phyloP scores from a whole-genome alignment of 2,888 invertebrate genomes.

The Tricholauxania praeusta region DNA sequence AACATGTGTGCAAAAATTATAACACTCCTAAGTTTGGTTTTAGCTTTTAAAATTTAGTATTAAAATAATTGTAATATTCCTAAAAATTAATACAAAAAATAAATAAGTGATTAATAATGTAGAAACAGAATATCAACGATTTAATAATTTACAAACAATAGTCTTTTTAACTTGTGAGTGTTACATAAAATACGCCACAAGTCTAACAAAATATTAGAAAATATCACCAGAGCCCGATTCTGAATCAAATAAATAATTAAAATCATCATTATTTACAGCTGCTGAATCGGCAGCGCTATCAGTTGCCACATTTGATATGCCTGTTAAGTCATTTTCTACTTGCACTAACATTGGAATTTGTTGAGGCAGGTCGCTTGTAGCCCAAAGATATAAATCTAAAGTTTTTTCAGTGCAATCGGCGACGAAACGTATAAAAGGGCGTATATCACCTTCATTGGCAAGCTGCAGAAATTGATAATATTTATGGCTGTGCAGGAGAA shows the following conservation, averaged over 20 bases:
- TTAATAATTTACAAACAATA: too few relatives aligned
- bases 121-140: too few relatives aligned
- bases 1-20: too few relatives aligned
- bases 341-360: constrained; percentile 76
- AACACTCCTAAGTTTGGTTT: too few relatives aligned
- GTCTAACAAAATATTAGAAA: neutral
- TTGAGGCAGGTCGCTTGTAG: constrained; percentile 79
- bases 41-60: too few relatives aligned
- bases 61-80: too few relatives aligned
- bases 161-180: too few relatives aligned
- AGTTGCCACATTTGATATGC: constrained; percentile 11
- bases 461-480: constrained; percentile 91
- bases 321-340: constrained; percentile 54
- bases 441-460: constrained; percentile 93
- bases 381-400: constrained; percentile 87
- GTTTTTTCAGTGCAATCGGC: constrained; percentile 93
- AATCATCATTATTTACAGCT: neutral
- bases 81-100: too few relatives aligned
- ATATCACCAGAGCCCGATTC: constrained; percentile 54
- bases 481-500: constrained; percentile 71
- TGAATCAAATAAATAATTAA: constrained; percentile 30
- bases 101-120: too few relatives aligned
- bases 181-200: too few relatives aligned
- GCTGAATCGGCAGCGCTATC: neutral
- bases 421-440: constrained; percentile 96